These are phyloP conservation scores for Hozukius guyotensis DNA, from an alignment of 2,797 vertebrate species.

Conservation along the genomic window DNA sequence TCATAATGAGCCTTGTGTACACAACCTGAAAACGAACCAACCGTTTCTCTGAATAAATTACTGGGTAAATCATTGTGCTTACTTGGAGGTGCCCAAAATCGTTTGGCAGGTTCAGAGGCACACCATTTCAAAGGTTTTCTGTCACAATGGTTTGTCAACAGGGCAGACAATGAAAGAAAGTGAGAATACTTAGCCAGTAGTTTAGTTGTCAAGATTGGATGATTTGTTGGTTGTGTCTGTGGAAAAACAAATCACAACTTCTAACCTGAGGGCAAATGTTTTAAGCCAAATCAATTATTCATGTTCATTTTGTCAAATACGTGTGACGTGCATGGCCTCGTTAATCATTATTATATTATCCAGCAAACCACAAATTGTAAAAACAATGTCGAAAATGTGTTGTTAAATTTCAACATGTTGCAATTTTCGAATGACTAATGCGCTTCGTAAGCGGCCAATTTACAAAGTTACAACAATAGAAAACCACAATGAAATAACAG, in stretches of 20 bases:
- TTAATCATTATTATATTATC: constrained; percentile 8
- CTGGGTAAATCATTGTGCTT: constrained; percentile 13
- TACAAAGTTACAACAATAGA: constrained; percentile 15
- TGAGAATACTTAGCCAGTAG: constrained; percentile 19
- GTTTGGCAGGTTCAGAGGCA: constrained; percentile 34
- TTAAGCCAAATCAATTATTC: constrained; percentile 44
- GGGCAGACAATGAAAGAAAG: constrained; percentile 43
- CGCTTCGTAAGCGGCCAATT: not conserved
- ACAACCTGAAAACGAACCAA: constrained; percentile 63
- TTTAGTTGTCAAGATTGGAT: constrained; percentile 4
- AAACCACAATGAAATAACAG: constrained; percentile 25
- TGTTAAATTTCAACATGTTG: constrained; percentile 22
- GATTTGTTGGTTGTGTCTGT: constrained; percentile 10
- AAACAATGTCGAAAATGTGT: constrained; percentile 23
- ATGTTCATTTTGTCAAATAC: constrained; percentile 29
- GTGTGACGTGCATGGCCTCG: not conserved
- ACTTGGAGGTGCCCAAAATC: constrained; percentile 31
- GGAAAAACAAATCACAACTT: constrained; percentile 24
- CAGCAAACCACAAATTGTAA: constrained; percentile 13
- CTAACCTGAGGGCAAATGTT: constrained; percentile 1
- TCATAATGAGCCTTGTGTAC: constrained; percentile 62
- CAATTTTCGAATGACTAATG: constrained; percentile 23
- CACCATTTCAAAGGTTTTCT: constrained; percentile 41
- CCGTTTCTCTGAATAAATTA: constrained; percentile 45
- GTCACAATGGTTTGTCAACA: constrained; percentile 59